A percentile compares a stretch with the other conserved stretches of the same genome.
phyloP scores from a whole-genome alignment of 2,113 vertebrate species.

The Sula dactylatra region DNA sequence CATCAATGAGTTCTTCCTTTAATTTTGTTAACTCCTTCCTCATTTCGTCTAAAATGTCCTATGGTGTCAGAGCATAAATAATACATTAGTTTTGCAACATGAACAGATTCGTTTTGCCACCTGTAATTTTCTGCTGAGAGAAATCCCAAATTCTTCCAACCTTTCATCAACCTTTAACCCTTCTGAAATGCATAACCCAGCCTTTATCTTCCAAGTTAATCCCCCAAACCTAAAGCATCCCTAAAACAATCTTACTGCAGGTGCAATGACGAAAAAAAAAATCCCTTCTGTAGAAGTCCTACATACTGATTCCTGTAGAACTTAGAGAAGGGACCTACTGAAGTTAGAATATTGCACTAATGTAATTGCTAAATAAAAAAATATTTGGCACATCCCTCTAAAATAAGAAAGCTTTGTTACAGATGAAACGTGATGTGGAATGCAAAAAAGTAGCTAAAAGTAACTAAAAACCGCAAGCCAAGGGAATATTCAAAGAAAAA shows the following conservation, averaged over 20 bases:
- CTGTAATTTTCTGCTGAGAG: background rate
- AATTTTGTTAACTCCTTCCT: slow-evolving; percentile 96
- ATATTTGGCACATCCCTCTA: background rate
- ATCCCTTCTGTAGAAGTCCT: background rate
- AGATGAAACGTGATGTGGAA: background rate
- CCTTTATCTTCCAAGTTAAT: background rate
- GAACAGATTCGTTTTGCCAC: background rate
- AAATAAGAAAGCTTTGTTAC: background rate
- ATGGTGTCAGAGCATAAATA: slow-evolving; percentile 21
- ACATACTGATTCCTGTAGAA: background rate
- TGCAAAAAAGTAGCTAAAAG: background rate
- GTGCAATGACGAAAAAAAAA: background rate
- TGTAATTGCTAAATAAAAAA: background rate
- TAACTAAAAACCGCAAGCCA: background rate
- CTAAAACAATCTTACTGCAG: background rate
- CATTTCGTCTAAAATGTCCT: slow-evolving; percentile 99
- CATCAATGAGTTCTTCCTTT: slow-evolving; percentile 98
- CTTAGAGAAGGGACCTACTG: background rate
- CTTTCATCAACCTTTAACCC: background rate
- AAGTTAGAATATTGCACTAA: background rate
- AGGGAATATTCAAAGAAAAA: background rate
- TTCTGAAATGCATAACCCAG: background rate
- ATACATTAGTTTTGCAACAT: background rate
- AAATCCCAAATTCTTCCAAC: background rate
- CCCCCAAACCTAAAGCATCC: background rate